Evolutionary conservation across 2,888 invertebrate species (phyloP), one percentile per base, ranked within the genome.

Genomic region (Polymixis lichenea): DNA sequence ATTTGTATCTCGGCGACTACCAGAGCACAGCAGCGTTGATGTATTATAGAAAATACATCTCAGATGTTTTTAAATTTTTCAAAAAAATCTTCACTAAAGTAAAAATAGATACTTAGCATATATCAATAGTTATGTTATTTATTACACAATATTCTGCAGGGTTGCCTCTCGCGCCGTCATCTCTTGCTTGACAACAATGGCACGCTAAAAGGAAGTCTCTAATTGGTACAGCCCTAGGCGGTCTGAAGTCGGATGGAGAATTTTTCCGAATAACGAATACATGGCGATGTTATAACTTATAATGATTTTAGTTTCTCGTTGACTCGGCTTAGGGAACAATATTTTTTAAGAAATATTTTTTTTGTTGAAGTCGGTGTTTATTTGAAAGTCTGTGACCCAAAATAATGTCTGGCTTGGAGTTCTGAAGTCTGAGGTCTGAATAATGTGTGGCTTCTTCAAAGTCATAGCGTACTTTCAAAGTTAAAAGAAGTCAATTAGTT

Each of bases 181-280:
- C 65, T 78, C 69, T 62, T 73, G 64, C 69, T 83, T 55, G 58
- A 61, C 71, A 71, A 86, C 86, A 86, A 86, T 86, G 72, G 71
- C 38, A 11, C 65, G 78, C 74, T 62, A 75, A 85, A 75, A 93
- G 95, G 95, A 95, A 77, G 81, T 83, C 92, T 78, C 95, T 95
- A 95, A 95, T 95, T 95, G 95, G 95, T 95, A 93, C 91, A 90
- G 91, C 95, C 94, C 90, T 90, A 69, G 93, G 95, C 93, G 80
- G 79, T 89, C 87, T 80, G 82, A 82, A 90, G 90, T 92, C 89
- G 94, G 94, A 93, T 90, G 92, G 87, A 86, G 69, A 28, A 84
- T 80, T 82, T 78, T 83, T 77, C 73, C 70, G 87, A 75, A 77
- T 77, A 87, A 66, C 60, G 72, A 77, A 83, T 68, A 62, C 66